These are phyloP conservation scores for Psittacula derbiana DNA, from an alignment of 2,797 vertebrate genomes.

Conservation along the genomic window DNA sequence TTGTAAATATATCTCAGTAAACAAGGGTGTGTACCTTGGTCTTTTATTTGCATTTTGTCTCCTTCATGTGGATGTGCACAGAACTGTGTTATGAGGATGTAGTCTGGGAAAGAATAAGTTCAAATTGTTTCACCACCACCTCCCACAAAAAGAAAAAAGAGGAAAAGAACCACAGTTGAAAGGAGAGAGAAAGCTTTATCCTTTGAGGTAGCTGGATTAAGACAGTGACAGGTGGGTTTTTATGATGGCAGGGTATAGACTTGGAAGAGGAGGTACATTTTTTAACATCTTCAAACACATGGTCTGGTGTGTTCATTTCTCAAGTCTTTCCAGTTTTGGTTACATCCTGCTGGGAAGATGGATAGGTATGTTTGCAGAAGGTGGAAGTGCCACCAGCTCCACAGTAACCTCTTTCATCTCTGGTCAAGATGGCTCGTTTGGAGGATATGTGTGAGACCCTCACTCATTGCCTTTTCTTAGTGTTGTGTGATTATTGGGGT, in stretches of 20 bases:
- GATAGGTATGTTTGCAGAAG: not conserved
- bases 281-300: not conserved
- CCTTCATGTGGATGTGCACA: not conserved
- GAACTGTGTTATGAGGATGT: not conserved
- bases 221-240: not conserved
- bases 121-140: not conserved
- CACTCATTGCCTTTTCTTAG: not conserved
- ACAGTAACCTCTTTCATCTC: not conserved
- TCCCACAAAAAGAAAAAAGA: not conserved
- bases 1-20: not conserved
- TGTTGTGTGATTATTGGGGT: rapidly evolving
- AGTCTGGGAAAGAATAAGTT: not conserved
- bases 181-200: not conserved
- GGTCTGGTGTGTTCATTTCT: not conserved
- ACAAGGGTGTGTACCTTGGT: not conserved
- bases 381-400: not conserved
- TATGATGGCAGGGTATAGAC: not conserved
- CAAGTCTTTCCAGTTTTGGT: not conserved
- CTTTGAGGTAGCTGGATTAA: not conserved
- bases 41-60: not conserved
- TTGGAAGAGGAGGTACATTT: not conserved
- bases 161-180: not conserved
- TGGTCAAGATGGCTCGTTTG: not conserved
- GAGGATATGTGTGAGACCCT: not conserved
- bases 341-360: not conserved